phyloP scores from a whole-genome alignment of 2,797 vertebrate species.

The Crenuchus spilurus region DNA sequence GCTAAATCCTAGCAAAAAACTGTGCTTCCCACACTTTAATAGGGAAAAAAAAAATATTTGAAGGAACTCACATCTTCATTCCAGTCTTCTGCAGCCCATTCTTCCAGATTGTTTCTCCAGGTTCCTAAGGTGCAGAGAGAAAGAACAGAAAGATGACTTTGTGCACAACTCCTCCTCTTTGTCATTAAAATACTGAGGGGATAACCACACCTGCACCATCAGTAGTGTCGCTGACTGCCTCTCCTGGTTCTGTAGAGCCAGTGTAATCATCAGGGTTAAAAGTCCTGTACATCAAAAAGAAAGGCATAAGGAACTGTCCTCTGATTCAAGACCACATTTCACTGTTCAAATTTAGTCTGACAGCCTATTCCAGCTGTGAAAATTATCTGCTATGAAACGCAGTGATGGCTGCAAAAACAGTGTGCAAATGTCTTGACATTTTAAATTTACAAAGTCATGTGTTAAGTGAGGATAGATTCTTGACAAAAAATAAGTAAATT shows the following conservation, averaged over 20 bases:
- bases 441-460: too few relatives aligned
- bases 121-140: constrained; percentile 68
- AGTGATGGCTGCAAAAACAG: too few relatives aligned
- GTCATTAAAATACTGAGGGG: too few relatives aligned
- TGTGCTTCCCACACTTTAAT: neutral
- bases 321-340: neutral
- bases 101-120: constrained; percentile 90
- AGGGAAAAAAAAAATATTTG: neutral
- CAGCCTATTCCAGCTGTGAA: too few relatives aligned
- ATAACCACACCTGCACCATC: constrained; percentile 82
- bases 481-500: too few relatives aligned
- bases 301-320: neutral
- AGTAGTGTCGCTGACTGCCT: constrained; percentile 77
- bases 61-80: constrained; percentile 90
- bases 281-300: constrained; percentile 73
- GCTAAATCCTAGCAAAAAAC: too few relatives aligned
- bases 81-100: constrained; percentile 96
- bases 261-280: constrained; percentile 94
- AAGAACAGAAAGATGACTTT: too few relatives aligned
- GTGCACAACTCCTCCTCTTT: neutral
- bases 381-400: too few relatives aligned
- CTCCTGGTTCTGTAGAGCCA: constrained; percentile 83
- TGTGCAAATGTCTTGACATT: too few relatives aligned
- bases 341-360: too few relatives aligned
- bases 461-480: too few relatives aligned